phyloP scores from a whole-genome alignment of 1,140 invertebrate genomes.

The Drosophila pectinifera region DNA sequence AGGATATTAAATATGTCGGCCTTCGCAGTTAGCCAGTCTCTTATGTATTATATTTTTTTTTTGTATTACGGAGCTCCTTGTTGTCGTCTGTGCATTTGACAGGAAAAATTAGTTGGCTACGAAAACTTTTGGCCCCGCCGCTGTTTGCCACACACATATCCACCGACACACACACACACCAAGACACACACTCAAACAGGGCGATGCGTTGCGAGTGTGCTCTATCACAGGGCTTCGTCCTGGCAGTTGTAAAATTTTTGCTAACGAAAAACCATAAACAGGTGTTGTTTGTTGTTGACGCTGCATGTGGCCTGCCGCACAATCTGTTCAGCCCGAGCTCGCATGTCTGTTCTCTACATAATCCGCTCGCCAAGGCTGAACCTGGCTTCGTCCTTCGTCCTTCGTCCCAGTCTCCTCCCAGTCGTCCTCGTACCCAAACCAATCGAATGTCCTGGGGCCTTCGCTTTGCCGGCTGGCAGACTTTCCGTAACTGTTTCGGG shows the following conservation, averaged over 20 bases:
- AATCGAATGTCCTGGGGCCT: conserved; percentile 51
- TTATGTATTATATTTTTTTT: conserved; percentile 18
- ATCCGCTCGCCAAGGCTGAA: conserved; percentile 68
- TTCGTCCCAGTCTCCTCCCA: neutral
- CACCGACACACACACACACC: conserved; percentile 43
- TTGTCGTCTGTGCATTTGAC: conserved; percentile 81
- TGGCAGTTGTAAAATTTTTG: conserved; percentile 78
- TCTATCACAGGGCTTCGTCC: conserved; percentile 41
- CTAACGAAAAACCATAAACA: conserved; percentile 79
- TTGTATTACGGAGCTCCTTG: conserved; percentile 48
- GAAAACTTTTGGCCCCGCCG: conserved; percentile 75
- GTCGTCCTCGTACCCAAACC: neutral
- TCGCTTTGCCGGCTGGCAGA: conserved; percentile 25
- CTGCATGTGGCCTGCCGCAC: conserved; percentile 77
- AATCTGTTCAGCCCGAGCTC: conserved; percentile 61
- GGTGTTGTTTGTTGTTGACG: conserved; percentile 73
- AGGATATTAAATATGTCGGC: conserved; percentile 25
- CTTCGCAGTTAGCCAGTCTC: conserved; percentile 12
- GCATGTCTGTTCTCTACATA: conserved; percentile 71
- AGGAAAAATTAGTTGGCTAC: conserved; percentile 83
- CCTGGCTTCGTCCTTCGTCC: conserved; percentile 8
- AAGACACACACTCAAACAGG: conserved; percentile 10
- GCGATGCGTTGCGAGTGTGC: conserved; percentile 35
- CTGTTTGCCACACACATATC: conserved; percentile 37
- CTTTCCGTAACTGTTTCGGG: conserved; percentile 63